A percentile compares a stretch with the other conserved stretches of the same genome.
Conservation (phyloP, 1,140 invertebrate genomes). For the Cherax destructor region DNA sequence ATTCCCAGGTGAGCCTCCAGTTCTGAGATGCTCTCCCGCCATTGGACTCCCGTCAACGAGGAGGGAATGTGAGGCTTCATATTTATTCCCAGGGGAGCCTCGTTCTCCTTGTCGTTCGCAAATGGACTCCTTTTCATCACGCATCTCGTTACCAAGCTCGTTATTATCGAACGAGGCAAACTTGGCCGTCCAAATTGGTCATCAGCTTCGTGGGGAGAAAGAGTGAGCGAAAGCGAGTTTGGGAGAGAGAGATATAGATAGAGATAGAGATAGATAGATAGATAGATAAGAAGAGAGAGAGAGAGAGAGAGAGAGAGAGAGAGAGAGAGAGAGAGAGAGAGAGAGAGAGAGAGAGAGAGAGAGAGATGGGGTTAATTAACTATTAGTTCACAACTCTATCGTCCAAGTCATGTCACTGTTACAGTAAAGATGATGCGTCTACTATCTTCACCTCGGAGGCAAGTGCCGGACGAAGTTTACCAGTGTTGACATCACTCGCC, state of each 20-base stretch:
- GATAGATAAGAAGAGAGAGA: neutral
- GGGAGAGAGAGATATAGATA: neutral
- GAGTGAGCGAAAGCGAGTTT: slow-evolving; percentile 16
- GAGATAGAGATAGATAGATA: neutral
- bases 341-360: slow-evolving; percentile 14
- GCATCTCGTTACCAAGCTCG: slow-evolving; percentile 6
- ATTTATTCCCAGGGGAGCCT: neutral
- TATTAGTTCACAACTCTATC: too few relatives aligned
- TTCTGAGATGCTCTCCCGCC: neutral
- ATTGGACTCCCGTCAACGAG: neutral
- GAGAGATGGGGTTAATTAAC: neutral
- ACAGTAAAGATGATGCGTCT: neutral
- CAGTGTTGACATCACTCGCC: too few relatives aligned
- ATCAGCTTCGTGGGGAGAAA: neutral
- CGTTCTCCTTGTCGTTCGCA: neutral
- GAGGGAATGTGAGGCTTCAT: neutral
- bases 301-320: slow-evolving; percentile 19
- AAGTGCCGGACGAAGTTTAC: too few relatives aligned
- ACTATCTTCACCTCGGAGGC: too few relatives aligned
- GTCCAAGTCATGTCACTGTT: neutral
- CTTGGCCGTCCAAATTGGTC: neutral
- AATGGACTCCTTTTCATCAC: slow-evolving; percentile 13
- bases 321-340: neutral
- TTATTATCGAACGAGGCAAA: slow-evolving; percentile 3
- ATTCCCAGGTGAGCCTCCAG: neutral